Evolutionary conservation across 2,888 invertebrate species (phyloP).

Genomic region (Bugulina stolonifera): DNA sequence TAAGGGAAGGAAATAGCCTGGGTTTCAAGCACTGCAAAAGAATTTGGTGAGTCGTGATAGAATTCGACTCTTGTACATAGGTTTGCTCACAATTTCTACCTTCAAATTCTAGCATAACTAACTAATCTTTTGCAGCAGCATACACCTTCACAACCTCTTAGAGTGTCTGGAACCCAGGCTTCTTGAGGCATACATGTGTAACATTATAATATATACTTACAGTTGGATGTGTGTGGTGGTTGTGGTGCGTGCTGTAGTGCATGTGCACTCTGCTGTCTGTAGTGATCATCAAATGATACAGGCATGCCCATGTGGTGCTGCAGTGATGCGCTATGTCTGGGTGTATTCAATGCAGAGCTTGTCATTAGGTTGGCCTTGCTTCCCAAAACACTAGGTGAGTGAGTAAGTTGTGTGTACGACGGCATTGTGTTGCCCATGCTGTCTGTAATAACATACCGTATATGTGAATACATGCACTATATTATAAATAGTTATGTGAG

Average conservation of each 20-base stretch:
- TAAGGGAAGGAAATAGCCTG: too few relatives aligned
- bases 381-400: neutral
- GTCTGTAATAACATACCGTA: neutral
- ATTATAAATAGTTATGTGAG: too few relatives aligned
- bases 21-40: too few relatives aligned
- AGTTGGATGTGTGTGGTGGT: slow-evolving; percentile 1
- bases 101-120: too few relatives aligned
- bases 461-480: too few relatives aligned
- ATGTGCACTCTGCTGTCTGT: slow-evolving; percentile 22
- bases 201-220: slow-evolving; percentile 8
- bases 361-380: neutral
- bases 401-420: neutral
- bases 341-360: neutral
- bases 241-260: neutral
- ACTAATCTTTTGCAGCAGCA: too few relatives aligned
- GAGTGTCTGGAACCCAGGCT: too few relatives aligned
- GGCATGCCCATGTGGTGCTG: neutral
- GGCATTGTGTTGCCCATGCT: neutral
- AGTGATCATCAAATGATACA: neutral
- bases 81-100: too few relatives aligned
- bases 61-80: too few relatives aligned
- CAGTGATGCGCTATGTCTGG: neutral
- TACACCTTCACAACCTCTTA: too few relatives aligned
- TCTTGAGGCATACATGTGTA: too few relatives aligned
- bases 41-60: too few relatives aligned